Percentiles rank a stretch among this genome's conserved stretches.
Evolutionary conservation across 1,140 invertebrate species (phyloP).

Genomic region (Ceratina japonica): DNA sequence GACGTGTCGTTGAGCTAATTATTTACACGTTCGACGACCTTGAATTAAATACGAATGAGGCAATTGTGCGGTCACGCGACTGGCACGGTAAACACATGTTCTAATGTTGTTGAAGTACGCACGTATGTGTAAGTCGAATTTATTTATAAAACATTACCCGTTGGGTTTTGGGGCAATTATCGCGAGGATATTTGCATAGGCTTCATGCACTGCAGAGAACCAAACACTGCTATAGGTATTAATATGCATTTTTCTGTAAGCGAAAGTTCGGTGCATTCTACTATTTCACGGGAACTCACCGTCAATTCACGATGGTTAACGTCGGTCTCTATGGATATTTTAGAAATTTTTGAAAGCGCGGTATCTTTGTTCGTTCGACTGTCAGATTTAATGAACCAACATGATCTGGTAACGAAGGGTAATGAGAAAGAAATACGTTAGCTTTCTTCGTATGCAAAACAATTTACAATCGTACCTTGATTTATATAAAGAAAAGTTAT

Average conservation of each 20-base stretch:
- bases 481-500: constrained; percentile 54
- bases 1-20: constrained; percentile 36
- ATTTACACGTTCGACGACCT: constrained; percentile 38
- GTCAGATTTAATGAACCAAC: constrained; percentile 25
- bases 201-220: constrained; percentile 26
- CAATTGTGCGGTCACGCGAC: neutral
- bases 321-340: constrained; percentile 4
- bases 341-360: constrained; percentile 2
- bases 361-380: constrained; percentile 17
- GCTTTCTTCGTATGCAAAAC: constrained; percentile 48
- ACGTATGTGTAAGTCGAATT: constrained; percentile 2
- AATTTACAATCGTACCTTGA: constrained; percentile 54
- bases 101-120: neutral
- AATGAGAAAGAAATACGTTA: constrained; percentile 21
- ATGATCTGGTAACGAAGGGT: constrained; percentile 17
- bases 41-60: constrained; percentile 42
- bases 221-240: constrained; percentile 9
- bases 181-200: constrained; percentile 14
- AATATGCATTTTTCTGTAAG: constrained; percentile 38
- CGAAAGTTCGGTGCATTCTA: constrained; percentile 26
- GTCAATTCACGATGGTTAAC: neutral
- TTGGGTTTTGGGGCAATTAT: constrained; percentile 17
- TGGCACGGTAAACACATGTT: constrained; percentile 33
- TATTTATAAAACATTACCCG: constrained; percentile 20
- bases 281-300: neutral